phyloP scores from a whole-genome alignment of 2,888 invertebrate genomes.

The Leucophenga maculata region DNA sequence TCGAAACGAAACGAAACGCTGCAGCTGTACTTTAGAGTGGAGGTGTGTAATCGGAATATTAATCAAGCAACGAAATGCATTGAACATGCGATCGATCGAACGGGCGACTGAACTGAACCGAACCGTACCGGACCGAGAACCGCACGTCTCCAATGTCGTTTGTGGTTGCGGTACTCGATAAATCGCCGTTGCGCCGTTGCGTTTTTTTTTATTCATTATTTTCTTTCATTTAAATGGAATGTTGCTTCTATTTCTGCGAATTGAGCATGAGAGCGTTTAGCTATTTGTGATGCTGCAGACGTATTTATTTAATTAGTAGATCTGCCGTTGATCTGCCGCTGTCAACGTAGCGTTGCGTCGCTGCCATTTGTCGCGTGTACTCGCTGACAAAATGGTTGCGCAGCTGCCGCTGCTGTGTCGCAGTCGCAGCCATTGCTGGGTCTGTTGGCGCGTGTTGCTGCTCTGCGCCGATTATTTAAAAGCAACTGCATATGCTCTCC shows the following conservation, averaged over 20 bases:
- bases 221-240: constrained; percentile 45
- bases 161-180: constrained; percentile 39
- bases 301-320: background rate
- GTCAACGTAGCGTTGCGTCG: background rate
- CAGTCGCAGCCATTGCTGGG: constrained; percentile 38
- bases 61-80: background rate
- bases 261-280: background rate
- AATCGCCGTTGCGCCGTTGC: too few species aligned
- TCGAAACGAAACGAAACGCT: constrained; percentile 23
- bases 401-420: constrained; percentile 22
- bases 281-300: too few species aligned
- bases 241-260: constrained; percentile 58
- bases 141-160: background rate
- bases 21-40: constrained; percentile 29
- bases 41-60: background rate
- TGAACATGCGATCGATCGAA: background rate
- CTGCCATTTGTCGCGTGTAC: constrained; percentile 8
- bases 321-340: background rate
- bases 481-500: too few species aligned
- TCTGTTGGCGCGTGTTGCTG: background rate
- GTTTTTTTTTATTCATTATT: too few species aligned
- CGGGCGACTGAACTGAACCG: background rate
- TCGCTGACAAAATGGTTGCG: background rate
- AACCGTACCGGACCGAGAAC: too few species aligned
- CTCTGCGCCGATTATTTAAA: background rate